A percentile compares a stretch with the other conserved stretches of the same genome.
Conservation (phyloP, 2,888 invertebrate genomes). For the Minunthozetes semirufus region DNA sequence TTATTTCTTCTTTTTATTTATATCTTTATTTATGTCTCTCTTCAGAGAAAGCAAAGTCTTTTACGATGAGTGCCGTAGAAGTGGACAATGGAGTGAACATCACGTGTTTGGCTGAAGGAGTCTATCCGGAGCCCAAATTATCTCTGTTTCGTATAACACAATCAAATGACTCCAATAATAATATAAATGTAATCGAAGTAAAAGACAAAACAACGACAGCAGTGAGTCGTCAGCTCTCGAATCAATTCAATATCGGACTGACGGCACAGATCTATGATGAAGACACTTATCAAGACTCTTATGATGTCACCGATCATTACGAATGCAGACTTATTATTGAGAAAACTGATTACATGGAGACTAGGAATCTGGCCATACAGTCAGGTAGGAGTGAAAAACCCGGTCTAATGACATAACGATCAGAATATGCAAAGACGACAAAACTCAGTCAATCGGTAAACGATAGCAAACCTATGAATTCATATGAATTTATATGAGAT, state of each 20-base stretch:
- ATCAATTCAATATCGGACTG: not conserved
- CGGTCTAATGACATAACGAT: not conserved
- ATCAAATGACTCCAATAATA: conserved; percentile 16
- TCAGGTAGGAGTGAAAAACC: conserved; percentile 31
- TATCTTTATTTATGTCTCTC: too few relatives aligned
- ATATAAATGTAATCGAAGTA: not conserved
- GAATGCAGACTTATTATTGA: conserved; percentile 36
- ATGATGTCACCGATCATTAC: conserved; percentile 31
- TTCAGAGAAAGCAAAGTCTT: conserved; percentile 23
- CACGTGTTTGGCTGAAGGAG: conserved; percentile 40
- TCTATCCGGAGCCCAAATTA: conserved; percentile 40
- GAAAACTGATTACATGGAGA: conserved; percentile 31
- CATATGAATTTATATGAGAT: conserved; percentile 21
- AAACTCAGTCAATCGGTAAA: conserved; percentile 12
- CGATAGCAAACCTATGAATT: too few relatives aligned
- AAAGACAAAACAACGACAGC: conserved; percentile 4
- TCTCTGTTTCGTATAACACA: conserved; percentile 24
- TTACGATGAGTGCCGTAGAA: conserved; percentile 29
- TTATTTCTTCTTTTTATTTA: too few relatives aligned
- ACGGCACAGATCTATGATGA: conserved; percentile 25
- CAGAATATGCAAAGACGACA: conserved; percentile 8
- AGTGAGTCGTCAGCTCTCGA: not conserved
- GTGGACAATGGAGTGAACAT: conserved; percentile 38
- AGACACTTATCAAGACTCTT: not conserved
- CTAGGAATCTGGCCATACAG: conserved; percentile 28